Evolutionary conservation across 2,797 vertebrate genomes (phyloP).

Genomic region (Hybognathus amarus): DNA sequence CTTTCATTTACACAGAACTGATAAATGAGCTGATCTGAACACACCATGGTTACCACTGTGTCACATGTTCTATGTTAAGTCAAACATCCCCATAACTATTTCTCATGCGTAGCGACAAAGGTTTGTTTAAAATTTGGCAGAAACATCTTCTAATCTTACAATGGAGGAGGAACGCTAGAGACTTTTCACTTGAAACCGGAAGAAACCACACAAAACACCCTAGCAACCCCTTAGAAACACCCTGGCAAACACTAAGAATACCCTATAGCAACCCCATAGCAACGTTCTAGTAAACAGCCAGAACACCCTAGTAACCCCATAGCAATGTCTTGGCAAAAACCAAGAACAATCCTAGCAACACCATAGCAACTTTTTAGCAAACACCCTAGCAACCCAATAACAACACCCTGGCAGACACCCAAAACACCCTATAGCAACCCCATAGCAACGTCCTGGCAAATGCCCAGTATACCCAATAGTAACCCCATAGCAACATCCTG

Average conservation of each 20-base stretch:
- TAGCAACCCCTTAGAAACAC: no score
- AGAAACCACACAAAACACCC: not conserved
- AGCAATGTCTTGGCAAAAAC: not conserved
- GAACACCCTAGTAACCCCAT: not conserved
- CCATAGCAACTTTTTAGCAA: fast-evolving
- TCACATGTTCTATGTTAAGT: not conserved
- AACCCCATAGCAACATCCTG: not conserved
- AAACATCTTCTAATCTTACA: not conserved
- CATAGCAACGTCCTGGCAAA: not conserved
- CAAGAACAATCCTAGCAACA: not conserved
- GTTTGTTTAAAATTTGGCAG: not conserved
- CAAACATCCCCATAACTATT: not conserved
- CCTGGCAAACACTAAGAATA: not conserved
- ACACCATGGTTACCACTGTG: constrained; percentile 16
- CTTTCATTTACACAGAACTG: constrained; percentile 16
- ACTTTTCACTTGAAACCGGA: not conserved
- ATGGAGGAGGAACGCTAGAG: not conserved
- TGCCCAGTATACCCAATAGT: no score
- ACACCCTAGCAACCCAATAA: not conserved
- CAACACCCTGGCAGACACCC: not conserved
- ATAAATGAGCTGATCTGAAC: constrained; percentile 42
- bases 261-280: not conserved
- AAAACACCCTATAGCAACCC: not conserved
- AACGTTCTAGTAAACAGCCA: fast-evolving
- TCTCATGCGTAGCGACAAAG: not conserved